Evolutionary conservation across 2,888 invertebrate species (phyloP), one percentile per base, ranked within the genome.

Genomic region (Eupithecia dodoneata): DNA sequence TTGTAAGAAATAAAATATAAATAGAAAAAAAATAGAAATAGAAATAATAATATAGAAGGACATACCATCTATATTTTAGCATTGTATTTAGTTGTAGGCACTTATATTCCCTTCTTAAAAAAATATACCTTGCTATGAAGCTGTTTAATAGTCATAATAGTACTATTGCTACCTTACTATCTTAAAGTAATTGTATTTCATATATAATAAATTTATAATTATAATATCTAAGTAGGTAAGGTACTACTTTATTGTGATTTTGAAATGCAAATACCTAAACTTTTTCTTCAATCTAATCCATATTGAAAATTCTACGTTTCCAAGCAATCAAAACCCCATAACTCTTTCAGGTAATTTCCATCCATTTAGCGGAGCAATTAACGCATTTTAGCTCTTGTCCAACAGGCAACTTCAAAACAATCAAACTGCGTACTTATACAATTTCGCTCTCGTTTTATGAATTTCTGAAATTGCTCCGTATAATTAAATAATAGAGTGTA

Each of bases 401-500:
- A 73, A 78, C 75, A 75, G 67, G 75, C 71, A 67, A 78, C 78
- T 76, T 76, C 52, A 67, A 72, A 78, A 67, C 75, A 76, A 72
- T 74, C 67, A 78, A 76, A 71, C 49, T 69, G 49, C 65, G 72
- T 52, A 72, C 72, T 70, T 76, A 52, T 66, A 76, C 73, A 74
- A 72, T 79, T 76, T 76, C 72, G 41, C 67, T 74, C 74, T 72
- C 79, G 72, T 79, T 79, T 78, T 79, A 76, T 76, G 76, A 76
- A 79, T 72, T 76, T 76, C 71, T 71, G 67, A 77, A 81, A 80
- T 80, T 77, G 72, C 73, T 78, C 77, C 73, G 80, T 79, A 75
- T 78, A 81, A 81, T 80, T 81, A 76, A 80, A 79, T 79, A 71
- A 79, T 76, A 69, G 79, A 82, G 76, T 79, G 80, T 77, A 80